Percentiles rank a stretch among this genome's conserved stretches.
phyloP scores from a whole-genome alignment of 2,888 invertebrate species.

The Pachliopta kotzebuea region DNA sequence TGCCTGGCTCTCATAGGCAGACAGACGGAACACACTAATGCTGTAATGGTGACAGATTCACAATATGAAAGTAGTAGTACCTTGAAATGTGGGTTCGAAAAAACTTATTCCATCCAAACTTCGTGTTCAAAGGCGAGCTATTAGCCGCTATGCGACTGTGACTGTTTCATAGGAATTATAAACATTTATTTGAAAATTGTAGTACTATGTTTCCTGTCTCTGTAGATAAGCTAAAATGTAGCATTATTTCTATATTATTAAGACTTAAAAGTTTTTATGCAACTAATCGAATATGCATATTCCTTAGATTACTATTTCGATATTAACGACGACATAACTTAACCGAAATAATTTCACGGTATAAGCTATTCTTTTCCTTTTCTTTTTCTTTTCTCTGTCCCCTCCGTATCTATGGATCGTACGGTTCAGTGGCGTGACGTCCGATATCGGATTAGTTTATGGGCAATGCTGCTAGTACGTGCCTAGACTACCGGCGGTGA shows the following conservation, averaged over 20 bases:
- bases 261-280: too few species aligned
- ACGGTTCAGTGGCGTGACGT: constrained; percentile 49
- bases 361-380: constrained; percentile 38
- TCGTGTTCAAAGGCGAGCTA: too few species aligned
- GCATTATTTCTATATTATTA: not conserved
- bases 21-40: too few species aligned
- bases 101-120: too few species aligned
- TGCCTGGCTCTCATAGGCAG: too few species aligned
- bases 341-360: constrained; percentile 25
- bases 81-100: too few species aligned
- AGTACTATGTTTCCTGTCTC: not conserved
- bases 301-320: not conserved
- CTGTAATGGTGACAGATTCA: too few species aligned
- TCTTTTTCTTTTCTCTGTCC: constrained; percentile 38
- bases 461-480: constrained; percentile 57
- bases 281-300: not conserved
- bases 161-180: too few species aligned
- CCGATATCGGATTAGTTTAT: constrained; percentile 68
- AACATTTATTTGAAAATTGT: too few species aligned
- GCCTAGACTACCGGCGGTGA: constrained; percentile 43
- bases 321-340: constrained; percentile 15
- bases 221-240: not conserved
- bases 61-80: too few species aligned
- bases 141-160: too few species aligned
- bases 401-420: constrained; percentile 49